phyloP scores from a whole-genome alignment of 2,888 invertebrate genomes.

The Kryphioiulus occultus region DNA sequence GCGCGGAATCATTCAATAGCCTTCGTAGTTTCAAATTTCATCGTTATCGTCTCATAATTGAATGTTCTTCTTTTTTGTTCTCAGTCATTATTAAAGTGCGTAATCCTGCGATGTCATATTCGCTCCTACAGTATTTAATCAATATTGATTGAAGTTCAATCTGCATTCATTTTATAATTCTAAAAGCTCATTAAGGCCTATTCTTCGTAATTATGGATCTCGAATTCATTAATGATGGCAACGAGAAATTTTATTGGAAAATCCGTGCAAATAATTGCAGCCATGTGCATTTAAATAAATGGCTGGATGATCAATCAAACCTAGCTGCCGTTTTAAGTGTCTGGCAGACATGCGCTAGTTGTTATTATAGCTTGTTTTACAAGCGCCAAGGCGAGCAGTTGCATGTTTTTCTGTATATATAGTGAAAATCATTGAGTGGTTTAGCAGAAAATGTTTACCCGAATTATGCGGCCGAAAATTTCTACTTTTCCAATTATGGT shows the following conservation, averaged over 20 bases:
- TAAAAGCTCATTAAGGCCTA: background rate
- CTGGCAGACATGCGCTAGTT: background rate
- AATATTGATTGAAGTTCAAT: background rate
- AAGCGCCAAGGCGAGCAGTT: background rate
- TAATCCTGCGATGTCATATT: background rate
- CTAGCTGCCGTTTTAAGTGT: background rate
- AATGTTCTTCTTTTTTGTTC: background rate
- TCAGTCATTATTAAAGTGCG: background rate
- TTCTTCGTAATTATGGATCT: background rate
- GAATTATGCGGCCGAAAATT: background rate
- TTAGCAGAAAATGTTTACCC: background rate
- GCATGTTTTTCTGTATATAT: background rate
- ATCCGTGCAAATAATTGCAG: constrained; percentile 28
- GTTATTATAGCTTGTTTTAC: constrained; percentile 19
- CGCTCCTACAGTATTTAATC: background rate
- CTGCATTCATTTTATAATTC: background rate
- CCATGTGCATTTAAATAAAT: background rate
- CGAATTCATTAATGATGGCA: constrained; percentile 25
- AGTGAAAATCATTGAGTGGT: background rate
- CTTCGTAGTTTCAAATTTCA: background rate
- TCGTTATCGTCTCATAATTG: background rate
- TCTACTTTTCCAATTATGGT: background rate
- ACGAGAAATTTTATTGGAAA: background rate
- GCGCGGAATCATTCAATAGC: background rate
- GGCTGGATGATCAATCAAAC: constrained; percentile 7